phyloP scores from a whole-genome alignment of 2,797 vertebrate genomes.

The Pygocentrus nattereri region DNA sequence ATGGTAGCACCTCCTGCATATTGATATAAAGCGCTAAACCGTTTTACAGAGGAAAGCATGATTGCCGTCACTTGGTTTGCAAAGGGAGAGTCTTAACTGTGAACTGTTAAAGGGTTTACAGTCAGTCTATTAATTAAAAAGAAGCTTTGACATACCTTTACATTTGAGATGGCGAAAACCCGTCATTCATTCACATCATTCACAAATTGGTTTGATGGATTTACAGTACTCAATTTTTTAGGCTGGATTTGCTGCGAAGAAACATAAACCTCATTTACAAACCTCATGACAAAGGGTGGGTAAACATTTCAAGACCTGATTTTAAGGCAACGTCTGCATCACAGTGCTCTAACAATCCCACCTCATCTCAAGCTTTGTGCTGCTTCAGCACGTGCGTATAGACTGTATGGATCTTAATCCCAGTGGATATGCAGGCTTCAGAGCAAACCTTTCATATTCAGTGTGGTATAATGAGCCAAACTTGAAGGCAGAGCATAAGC shows the following conservation, averaged over 20 bases:
- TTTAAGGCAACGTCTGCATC: background rate
- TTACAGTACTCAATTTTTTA: background rate
- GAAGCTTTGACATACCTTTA: conserved; percentile 48
- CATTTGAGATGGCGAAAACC: conserved; percentile 19
- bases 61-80: conserved; percentile 21
- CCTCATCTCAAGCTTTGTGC: conserved; percentile 14
- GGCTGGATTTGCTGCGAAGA: background rate
- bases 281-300: background rate
- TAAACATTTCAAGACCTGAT: conserved; percentile 9
- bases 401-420: background rate
- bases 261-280: background rate
- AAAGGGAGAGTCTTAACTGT: conserved; percentile 50
- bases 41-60: conserved; percentile 46
- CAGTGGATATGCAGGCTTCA: background rate
- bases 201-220: conserved; percentile 13
- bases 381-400: background rate
- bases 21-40: conserved; percentile 54
- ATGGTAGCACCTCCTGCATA: conserved; percentile 50
- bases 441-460: background rate
- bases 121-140: conserved; percentile 58
- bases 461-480: conserved; percentile 24
- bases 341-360: conserved; percentile 18
- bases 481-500: background rate
- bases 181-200: conserved; percentile 14
- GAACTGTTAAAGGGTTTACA: conserved; percentile 57